Evolutionary conservation across 2,888 invertebrate species (phyloP).

Genomic region (Trachelus stipa): DNA sequence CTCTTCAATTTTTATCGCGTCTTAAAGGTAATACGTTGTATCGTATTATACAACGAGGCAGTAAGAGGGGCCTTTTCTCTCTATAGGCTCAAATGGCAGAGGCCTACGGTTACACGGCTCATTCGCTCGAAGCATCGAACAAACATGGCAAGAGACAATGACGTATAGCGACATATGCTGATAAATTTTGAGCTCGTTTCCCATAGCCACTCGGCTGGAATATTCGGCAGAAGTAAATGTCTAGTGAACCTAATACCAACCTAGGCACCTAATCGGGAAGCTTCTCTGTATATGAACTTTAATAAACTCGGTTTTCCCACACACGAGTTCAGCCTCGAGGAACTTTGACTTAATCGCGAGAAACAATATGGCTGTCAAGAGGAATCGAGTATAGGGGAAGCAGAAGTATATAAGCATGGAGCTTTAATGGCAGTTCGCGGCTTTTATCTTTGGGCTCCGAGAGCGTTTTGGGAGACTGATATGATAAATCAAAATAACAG

Average conservation of each 20-base stretch:
- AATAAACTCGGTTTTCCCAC: neutral
- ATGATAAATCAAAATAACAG: neutral
- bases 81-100: neutral
- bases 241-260: neutral
- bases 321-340: neutral
- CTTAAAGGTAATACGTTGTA: neutral
- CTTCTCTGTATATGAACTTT: neutral
- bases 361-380: neutral
- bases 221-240: neutral
- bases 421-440: neutral
- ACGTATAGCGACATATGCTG: neutral
- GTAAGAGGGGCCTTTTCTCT: neutral
- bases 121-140: neutral
- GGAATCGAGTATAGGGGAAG: neutral
- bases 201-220: neutral
- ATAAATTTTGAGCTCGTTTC: neutral
- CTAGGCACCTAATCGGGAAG: neutral
- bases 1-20: neutral
- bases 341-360: neutral
- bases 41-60: neutral
- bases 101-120: neutral
- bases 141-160: neutral
- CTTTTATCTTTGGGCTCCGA: neutral
- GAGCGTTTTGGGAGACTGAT: neutral
- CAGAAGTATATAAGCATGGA: neutral